phyloP scores from a whole-genome alignment of 2,888 invertebrate genomes.

The Epistrophella euchroma region DNA sequence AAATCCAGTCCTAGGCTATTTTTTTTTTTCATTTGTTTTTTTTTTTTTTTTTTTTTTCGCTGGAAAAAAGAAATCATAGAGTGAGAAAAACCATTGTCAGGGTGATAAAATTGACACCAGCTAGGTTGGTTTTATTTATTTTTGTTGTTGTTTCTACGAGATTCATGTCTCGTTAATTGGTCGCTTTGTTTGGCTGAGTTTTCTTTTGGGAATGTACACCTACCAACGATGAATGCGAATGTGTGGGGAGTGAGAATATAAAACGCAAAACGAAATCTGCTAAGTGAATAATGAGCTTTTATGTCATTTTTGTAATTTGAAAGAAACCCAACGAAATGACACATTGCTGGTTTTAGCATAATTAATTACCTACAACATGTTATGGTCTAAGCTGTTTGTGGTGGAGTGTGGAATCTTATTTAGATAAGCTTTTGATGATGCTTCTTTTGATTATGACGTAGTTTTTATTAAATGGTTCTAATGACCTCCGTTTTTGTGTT shows the following conservation, averaged over 20 bases:
- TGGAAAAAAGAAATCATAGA: constrained; percentile 59
- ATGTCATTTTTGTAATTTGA: constrained; percentile 35
- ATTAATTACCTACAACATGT: constrained; percentile 31
- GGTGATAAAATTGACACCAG: constrained; percentile 69
- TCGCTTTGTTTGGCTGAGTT: constrained; percentile 64
- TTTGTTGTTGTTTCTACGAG: constrained; percentile 2
- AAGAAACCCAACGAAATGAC: constrained; percentile 2
- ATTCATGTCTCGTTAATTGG: constrained; percentile 62
- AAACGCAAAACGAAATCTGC: constrained; percentile 44
- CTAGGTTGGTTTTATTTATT: constrained; percentile 2
- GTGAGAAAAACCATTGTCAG: constrained; percentile 67
- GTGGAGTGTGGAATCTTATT: constrained; percentile 5
- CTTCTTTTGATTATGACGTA: constrained; percentile 17
- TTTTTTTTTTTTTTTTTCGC: constrained; percentile 8
- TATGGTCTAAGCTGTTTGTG: constrained; percentile 7
- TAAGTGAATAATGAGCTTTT: constrained; percentile 71
- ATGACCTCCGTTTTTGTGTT: not conserved
- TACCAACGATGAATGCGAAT: not conserved
- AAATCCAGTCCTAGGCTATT: constrained; percentile 46
- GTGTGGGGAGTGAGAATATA: not conserved
- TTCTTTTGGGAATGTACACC: constrained; percentile 20
- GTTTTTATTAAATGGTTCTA: constrained; percentile 15
- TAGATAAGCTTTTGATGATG: constrained; percentile 7
- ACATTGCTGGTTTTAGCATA: not conserved
- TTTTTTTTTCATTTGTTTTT: constrained; percentile 2